phyloP scores from a whole-genome alignment of 1,140 invertebrate species.

The Radopholus similis region DNA sequence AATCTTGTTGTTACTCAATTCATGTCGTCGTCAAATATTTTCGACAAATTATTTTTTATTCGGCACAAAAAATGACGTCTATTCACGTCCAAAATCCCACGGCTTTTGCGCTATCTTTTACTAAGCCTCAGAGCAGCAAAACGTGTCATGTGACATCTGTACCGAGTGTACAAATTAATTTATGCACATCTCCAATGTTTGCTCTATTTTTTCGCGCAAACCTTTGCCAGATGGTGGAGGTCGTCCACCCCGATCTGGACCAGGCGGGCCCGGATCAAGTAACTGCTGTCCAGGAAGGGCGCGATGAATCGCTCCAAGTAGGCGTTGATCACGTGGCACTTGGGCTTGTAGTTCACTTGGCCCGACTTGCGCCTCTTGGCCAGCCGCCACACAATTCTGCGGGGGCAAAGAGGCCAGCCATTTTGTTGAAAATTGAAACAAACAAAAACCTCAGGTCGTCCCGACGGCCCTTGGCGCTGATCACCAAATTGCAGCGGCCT shows the following conservation, averaged over 20 bases:
- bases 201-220: too few species aligned
- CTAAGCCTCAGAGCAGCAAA: too few species aligned
- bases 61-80: too few species aligned
- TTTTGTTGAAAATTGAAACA: conserved; percentile 2
- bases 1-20: too few species aligned
- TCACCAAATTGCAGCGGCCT: conserved; percentile 55
- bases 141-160: too few species aligned
- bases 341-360: conserved; percentile 44
- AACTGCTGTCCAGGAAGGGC: conserved; percentile 45
- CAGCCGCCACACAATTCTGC: conserved; percentile 58
- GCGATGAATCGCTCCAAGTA: conserved; percentile 50
- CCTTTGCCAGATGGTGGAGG: conserved; percentile 50
- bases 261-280: conserved; percentile 44
- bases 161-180: conserved; percentile 24
- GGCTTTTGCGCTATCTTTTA: too few species aligned
- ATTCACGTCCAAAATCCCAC: too few species aligned
- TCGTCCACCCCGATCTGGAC: conserved; percentile 42
- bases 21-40: too few species aligned
- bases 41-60: too few species aligned
- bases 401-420: conserved; percentile 21
- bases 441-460: conserved; percentile 39
- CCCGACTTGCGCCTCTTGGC: conserved; percentile 52
- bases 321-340: conserved; percentile 42
- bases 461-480: conserved; percentile 49
- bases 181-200: too few species aligned